These are phyloP conservation scores for Cheilosia grossa DNA, from an alignment of 2,888 invertebrate species.

Conservation along the genomic window DNA sequence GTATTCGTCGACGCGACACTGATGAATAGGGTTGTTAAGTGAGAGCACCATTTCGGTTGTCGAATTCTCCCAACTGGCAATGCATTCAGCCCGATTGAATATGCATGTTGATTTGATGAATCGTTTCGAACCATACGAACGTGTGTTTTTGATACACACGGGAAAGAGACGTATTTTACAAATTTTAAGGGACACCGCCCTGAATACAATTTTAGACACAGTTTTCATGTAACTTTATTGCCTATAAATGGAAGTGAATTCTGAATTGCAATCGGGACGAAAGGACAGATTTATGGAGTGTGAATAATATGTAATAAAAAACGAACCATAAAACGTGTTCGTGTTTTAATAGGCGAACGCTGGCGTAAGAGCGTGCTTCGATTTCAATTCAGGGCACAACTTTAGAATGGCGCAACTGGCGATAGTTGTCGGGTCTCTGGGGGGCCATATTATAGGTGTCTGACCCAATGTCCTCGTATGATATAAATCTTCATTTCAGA, in stretches of 20 bases:
- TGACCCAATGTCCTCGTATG: conserved; percentile 18
- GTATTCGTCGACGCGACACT: conserved; percentile 24
- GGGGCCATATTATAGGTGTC: not conserved
- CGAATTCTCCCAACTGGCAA: conserved; percentile 60
- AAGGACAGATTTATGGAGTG: conserved; percentile 66
- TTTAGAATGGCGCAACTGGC: not conserved
- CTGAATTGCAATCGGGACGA: conserved; percentile 44
- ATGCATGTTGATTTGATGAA: conserved; percentile 71
- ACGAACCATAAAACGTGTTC: conserved; percentile 15
- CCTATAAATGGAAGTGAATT: conserved; percentile 50
- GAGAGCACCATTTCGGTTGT: conserved; percentile 69
- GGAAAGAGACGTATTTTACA: conserved; percentile 20
- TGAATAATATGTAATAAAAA: conserved; percentile 42
- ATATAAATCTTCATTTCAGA: conserved; percentile 45
- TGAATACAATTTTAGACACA: conserved; percentile 29
- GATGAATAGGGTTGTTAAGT: conserved; percentile 73
- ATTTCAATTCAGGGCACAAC: conserved; percentile 34
- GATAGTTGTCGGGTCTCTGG: not conserved
- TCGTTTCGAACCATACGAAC: conserved; percentile 40
- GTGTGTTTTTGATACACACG: conserved; percentile 42
- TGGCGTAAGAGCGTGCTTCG: conserved; percentile 26
- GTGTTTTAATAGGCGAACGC: conserved; percentile 1
- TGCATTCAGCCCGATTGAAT: conserved; percentile 65
- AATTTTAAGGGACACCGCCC: conserved; percentile 39
- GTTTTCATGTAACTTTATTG: conserved; percentile 46